Evolutionary conservation across 2,888 invertebrate genomes (phyloP).

Genomic region (Macaria liturata): DNA sequence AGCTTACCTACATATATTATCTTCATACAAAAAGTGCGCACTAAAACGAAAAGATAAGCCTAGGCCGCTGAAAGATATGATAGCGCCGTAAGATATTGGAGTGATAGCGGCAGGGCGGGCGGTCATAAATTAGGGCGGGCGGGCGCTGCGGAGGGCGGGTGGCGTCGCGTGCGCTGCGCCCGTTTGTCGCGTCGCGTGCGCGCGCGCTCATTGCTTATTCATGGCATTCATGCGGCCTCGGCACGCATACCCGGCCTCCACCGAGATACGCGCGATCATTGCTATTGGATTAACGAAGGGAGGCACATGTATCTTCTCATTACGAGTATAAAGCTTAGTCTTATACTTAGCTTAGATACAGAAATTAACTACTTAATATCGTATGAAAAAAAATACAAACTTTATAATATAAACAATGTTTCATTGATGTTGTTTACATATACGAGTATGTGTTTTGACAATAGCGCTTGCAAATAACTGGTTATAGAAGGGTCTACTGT

Average conservation of each 20-base stretch:
- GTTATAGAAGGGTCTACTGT: too few relatives aligned
- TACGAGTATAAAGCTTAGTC: too few relatives aligned
- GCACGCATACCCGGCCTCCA: slow-evolving; percentile 58
- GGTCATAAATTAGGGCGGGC: slow-evolving; percentile 69
- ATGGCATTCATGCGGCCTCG: slow-evolving; percentile 76
- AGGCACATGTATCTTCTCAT: too few relatives aligned
- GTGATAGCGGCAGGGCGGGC: slow-evolving; percentile 62
- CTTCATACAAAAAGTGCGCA: not conserved
- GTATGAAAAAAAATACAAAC: too few relatives aligned
- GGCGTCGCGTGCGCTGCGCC: slow-evolving; percentile 72
- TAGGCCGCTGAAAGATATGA: slow-evolving; percentile 47
- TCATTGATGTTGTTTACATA: too few relatives aligned
- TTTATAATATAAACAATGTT: too few relatives aligned
- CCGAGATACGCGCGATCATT: slow-evolving; percentile 26
- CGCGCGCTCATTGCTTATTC: slow-evolving; percentile 81
- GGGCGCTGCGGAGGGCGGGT: slow-evolving; percentile 38
- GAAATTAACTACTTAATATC: too few relatives aligned
- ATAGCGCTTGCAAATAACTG: too few relatives aligned
- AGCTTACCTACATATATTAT: too few relatives aligned
- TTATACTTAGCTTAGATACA: too few relatives aligned
- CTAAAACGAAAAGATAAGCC: slow-evolving; percentile 13
- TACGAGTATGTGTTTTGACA: too few relatives aligned
- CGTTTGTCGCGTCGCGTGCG: slow-evolving; percentile 76
- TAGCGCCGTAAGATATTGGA: slow-evolving; percentile 60
- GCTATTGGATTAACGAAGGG: not conserved